Base-by-base conservation (phyloP, 2,113 vertebrate genomes). In the Thryonomys swinderianus region DNA sequence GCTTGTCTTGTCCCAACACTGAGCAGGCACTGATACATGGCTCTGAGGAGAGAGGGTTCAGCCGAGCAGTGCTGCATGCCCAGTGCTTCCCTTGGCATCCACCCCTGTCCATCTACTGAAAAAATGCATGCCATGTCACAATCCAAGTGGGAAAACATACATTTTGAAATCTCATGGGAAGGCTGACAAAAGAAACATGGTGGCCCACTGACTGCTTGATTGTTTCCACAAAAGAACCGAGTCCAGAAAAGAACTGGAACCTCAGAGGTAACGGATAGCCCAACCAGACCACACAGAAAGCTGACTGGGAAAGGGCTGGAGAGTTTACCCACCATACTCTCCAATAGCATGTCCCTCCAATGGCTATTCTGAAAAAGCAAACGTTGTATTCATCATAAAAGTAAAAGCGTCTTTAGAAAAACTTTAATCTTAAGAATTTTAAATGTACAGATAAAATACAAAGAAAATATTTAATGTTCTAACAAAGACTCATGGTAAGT, bases 391-490 rank as follows among this genome's bases (percentile, higher is more conserved):
- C 82, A 69, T 76, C 66, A 90, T 83, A 90, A 91, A 13, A 90
- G 78, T 79, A 74, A 85, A 92, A 61, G 0, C 20, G 78, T 62
- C 51, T 85, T 94, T 89, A 85, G 85, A 89, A 89, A 89, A 95
- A 93, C 13, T 21, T 37, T 23, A 45, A 30, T 85, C 61, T 34
- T 40, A 66, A 67, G 42, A 13, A 74, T 87, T 93, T 91, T 55
- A 90, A 87, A 76, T 79, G 17, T 67, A 30, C 0, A 85, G n/a
- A 66, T 40, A 32, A 91, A 93, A 67, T 71, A 78, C 34, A 85
- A 89, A 67, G 59, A 61, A 91, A 69, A 30, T 27, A 27, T 20
- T 78, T 89, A 40, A 23, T 87, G 82, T 37, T 90, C 27, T 78
- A 67, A 34, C 59, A 73, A 80, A 42, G 13, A 66, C 83, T 84